A percentile compares a stretch with the other conserved stretches of the same genome.
These are phyloP conservation scores for Bradypodion pumilum DNA, from an alignment of 2,797 vertebrate genomes.

Conservation along the genomic window DNA sequence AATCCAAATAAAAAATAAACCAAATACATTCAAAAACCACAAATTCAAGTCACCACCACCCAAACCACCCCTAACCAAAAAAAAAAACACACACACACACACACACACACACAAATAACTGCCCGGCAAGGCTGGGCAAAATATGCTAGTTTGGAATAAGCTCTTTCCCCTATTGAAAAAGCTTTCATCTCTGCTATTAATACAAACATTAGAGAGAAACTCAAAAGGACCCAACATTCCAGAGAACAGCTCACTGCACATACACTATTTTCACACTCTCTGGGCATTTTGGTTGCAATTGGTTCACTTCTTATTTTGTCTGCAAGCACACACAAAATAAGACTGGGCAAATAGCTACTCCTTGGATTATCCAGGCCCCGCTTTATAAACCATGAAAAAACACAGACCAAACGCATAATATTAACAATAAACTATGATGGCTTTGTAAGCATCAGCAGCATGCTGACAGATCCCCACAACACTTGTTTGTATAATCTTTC, in stretches of 20 bases:
- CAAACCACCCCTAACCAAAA: too few relatives aligned
- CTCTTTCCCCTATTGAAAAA: not conserved
- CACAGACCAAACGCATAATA: not conserved
- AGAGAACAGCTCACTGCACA: constrained; percentile 22
- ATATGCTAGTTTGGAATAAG: not conserved
- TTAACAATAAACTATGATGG: constrained; percentile 53
- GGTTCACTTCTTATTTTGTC: constrained; percentile 32
- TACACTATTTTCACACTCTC: constrained; percentile 21
- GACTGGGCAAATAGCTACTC: not conserved
- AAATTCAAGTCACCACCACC: too few relatives aligned
- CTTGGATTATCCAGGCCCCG: constrained; percentile 34
- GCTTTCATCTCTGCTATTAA: constrained; percentile 1
- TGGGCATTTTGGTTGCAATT: constrained; percentile 5
- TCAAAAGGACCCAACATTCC: constrained; percentile 1
- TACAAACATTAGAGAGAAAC: constrained; percentile 1
- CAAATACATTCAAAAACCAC: too few relatives aligned
- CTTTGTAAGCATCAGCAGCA: not conserved
- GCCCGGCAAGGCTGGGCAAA: too few relatives aligned
- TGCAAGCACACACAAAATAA: constrained; percentile 7
- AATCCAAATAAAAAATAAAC: too few relatives aligned
- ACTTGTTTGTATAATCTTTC: constrained; percentile 65
- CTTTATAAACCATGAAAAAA: constrained; percentile 44
- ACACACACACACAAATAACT: too few relatives aligned
- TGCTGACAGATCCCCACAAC: constrained; percentile 55
- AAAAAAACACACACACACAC: too few relatives aligned